phyloP scores from a whole-genome alignment of 2,888 invertebrate genomes.

The Drepana falcataria region DNA sequence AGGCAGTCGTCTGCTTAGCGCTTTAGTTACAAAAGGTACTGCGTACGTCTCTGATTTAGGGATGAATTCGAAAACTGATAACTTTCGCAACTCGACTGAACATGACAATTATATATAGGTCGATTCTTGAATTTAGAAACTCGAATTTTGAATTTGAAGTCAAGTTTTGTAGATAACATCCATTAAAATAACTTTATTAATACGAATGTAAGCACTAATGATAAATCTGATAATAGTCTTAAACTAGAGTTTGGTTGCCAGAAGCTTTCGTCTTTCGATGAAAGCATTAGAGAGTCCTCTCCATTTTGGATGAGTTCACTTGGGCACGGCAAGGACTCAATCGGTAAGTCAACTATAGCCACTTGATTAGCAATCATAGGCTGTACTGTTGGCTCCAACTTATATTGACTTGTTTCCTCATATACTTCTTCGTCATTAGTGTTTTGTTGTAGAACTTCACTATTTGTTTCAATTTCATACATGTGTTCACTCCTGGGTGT shows the following conservation, averaged over 20 bases:
- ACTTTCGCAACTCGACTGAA: too few species aligned
- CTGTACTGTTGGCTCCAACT: conserved; percentile 46
- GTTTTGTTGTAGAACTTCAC: conserved; percentile 39
- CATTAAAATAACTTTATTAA: conserved; percentile 6
- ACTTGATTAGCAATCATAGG: conserved; percentile 43
- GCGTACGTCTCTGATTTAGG: too few species aligned
- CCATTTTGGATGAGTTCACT: conserved; percentile 47
- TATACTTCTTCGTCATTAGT: conserved; percentile 38
- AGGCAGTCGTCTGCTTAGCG: too few species aligned
- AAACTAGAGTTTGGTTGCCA: conserved; percentile 51
- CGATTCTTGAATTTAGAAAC: too few species aligned
- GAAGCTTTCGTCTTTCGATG: conserved; percentile 62
- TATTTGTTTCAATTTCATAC: conserved; percentile 37
- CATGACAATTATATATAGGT: too few species aligned
- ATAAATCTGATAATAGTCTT: conserved; percentile 31
- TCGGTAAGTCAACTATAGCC: conserved; percentile 44
- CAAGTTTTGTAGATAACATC: too few species aligned
- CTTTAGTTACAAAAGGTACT: too few species aligned
- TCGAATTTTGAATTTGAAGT: too few species aligned
- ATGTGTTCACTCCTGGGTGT: conserved; percentile 28
- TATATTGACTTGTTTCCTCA: conserved; percentile 42
- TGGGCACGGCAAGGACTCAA: conserved; percentile 53
- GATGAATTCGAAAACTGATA: too few species aligned
- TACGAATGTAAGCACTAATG: conserved; percentile 30
- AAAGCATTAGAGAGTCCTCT: conserved; percentile 67